Conservation (phyloP, 2,113 vertebrate genomes). For the Calonectris borealis region DNA sequence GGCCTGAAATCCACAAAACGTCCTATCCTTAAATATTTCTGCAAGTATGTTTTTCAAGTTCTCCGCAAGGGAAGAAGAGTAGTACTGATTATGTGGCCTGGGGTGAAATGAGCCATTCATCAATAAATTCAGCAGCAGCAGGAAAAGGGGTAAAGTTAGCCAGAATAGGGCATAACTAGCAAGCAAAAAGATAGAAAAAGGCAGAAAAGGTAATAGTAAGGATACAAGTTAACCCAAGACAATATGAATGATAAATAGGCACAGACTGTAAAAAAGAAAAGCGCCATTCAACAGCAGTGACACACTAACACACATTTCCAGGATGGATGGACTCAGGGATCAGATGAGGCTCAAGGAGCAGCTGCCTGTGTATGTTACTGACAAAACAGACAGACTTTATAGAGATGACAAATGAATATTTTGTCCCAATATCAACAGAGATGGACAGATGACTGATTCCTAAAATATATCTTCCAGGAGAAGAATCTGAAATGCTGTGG, state of each 20-base stretch:
- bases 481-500: neutral
- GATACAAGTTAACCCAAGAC: neutral
- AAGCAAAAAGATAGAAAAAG: neutral
- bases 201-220: neutral
- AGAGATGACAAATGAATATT: neutral
- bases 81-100: neutral
- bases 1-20: neutral
- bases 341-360: neutral
- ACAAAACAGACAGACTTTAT: neutral
- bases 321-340: neutral
- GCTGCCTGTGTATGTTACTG: neutral
- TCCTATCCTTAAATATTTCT: neutral
- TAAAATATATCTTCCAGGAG: neutral
- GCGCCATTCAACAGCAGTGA: neutral
- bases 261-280: neutral
- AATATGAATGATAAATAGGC: neutral
- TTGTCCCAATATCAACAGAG: neutral
- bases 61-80: neutral
- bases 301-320: neutral
- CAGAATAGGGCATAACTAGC: neutral
- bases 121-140: neutral
- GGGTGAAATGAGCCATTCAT: neutral
- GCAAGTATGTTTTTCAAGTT: neutral
- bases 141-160: neutral
- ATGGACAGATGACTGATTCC: neutral